These are phyloP conservation scores for Macroglossus sobrinus DNA, from an alignment of 2,113 vertebrate species.

Conservation along the genomic window DNA sequence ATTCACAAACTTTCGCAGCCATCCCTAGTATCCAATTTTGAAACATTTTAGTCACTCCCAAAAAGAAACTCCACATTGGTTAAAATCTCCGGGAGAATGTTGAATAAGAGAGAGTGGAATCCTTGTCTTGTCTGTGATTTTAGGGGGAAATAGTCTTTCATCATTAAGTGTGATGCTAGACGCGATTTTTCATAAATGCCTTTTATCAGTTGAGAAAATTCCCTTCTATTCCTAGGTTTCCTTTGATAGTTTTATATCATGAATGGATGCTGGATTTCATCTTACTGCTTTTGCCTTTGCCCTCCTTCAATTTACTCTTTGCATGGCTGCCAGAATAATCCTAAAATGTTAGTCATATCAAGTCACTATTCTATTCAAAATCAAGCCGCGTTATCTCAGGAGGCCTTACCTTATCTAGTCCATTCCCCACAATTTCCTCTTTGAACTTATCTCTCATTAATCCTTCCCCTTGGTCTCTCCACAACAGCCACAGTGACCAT, in stretches of 20 bases:
- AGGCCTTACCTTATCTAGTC: not conserved
- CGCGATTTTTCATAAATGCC: not conserved
- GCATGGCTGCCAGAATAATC: not conserved
- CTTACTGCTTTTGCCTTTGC: not conserved
- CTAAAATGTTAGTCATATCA: not conserved
- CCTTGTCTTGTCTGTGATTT: not conserved
- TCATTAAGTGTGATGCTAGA: not conserved
- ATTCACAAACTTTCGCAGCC: not conserved
- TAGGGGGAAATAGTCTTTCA: not conserved
- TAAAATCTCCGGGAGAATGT: not conserved
- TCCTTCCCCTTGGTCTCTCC: not conserved
- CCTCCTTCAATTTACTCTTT: not conserved
- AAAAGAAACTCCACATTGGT: not conserved
- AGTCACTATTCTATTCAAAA: not conserved
- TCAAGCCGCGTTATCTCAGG: not conserved
- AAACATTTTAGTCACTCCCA: not conserved
- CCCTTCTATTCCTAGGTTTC: not conserved
- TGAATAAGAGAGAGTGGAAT: not conserved
- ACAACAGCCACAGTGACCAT: not conserved
- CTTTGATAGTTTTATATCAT: constrained; percentile 5
- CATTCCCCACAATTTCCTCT: not conserved
- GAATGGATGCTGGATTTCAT: not conserved
- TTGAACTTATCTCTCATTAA: not conserved
- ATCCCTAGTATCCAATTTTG: not conserved
- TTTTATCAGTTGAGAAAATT: not conserved